Evolutionary conservation across 1,140 invertebrate genomes (phyloP).

Genomic region (Bombus pascuorum): DNA sequence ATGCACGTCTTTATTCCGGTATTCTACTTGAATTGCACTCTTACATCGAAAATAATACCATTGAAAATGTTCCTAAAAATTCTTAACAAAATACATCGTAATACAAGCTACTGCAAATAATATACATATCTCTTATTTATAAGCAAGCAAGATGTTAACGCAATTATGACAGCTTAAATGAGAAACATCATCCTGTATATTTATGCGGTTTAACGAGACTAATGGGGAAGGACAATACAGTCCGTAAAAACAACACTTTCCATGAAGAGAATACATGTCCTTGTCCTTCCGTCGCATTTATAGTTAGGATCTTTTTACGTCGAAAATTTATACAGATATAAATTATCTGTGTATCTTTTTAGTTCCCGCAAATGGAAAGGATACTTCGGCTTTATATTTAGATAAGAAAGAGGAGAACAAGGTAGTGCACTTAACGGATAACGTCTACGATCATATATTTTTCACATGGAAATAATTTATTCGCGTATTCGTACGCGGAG

Average conservation of each 20-base stretch:
- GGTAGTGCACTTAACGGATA: constrained; percentile 65
- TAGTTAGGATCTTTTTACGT: constrained; percentile 14
- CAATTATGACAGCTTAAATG: neutral
- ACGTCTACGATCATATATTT: constrained; percentile 43
- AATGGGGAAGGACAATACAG: neutral
- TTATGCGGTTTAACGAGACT: neutral
- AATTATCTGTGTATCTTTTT: constrained; percentile 53
- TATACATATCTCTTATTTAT: neutral
- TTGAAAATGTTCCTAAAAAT: neutral
- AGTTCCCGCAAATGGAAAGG: constrained; percentile 40
- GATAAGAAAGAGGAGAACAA: constrained; percentile 56
- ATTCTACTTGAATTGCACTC: no score
- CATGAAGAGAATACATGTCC: neutral
- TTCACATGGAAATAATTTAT: constrained; percentile 35
- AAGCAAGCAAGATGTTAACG: neutral
- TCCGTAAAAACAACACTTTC: neutral
- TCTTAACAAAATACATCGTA: neutral
- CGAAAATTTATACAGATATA: constrained; percentile 55
- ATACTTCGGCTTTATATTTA: constrained; percentile 46
- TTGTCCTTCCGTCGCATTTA: neutral
- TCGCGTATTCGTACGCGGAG: neutral
- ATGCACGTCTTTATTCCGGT: no score
- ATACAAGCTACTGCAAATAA: neutral
- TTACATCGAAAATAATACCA: no score
- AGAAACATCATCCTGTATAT: neutral